These are phyloP conservation scores for Tanytarsus gracilentus DNA, from an alignment of 2,888 invertebrate species.

Conservation along the genomic window DNA sequence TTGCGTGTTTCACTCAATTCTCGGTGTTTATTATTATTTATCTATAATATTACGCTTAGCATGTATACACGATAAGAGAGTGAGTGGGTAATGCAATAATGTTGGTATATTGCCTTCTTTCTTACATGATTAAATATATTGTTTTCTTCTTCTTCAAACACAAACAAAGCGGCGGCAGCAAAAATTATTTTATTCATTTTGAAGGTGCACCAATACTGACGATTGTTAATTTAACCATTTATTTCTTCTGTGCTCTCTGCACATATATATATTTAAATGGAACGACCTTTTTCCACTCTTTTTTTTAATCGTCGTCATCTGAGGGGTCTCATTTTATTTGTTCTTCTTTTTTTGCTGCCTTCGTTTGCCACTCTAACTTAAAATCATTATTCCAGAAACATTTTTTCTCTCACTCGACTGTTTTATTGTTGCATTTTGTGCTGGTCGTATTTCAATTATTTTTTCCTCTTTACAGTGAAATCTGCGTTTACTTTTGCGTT, in stretches of 20 bases:
- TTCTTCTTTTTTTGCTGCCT: too few species aligned
- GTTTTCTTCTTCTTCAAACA: background rate
- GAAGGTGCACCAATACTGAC: constrained; percentile 18
- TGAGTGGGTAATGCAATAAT: constrained; percentile 7
- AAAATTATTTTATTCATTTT: constrained; percentile 7
- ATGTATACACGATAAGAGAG: constrained; percentile 19
- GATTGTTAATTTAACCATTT: background rate
- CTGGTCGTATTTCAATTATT: too few species aligned
- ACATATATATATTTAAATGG: background rate
- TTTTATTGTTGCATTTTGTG: too few species aligned
- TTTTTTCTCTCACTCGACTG: too few species aligned
- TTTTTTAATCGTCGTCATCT: background rate
- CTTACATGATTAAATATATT: constrained; percentile 16
- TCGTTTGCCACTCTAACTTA: too few species aligned
- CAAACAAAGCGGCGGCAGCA: too few species aligned
- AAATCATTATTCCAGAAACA: too few species aligned
- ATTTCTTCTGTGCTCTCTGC: background rate
- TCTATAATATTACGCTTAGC: constrained; percentile 14
- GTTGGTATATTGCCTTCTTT: constrained; percentile 8
- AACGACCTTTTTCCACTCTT: background rate
- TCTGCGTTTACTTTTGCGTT: too few species aligned
- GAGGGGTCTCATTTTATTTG: too few species aligned
- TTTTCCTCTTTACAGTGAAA: too few species aligned
- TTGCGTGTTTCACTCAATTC: too few species aligned
- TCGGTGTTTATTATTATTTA: too few species aligned